Evolutionary conservation across 2,113 vertebrate genomes (phyloP), one percentile per base, ranked within the genome.

Genomic region (Jaculus jaculus): DNA sequence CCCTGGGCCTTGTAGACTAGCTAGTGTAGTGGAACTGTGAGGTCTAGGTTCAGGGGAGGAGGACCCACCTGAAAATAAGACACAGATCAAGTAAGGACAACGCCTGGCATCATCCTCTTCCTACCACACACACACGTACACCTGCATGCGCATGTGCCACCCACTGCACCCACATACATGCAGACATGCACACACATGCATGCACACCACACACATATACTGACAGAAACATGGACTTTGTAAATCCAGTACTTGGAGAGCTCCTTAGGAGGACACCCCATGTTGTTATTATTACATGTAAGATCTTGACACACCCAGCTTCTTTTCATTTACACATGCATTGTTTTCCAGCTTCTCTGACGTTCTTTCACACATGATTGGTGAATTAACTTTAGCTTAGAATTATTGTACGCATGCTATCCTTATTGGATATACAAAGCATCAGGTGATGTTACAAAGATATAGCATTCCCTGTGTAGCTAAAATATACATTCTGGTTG

Each of bases 381-480:
- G 7, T 58, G 42, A 47, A 47, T 47, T 5, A 82, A 18, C 32
- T 74, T 72, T 32, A 63, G 2, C 6, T 20, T 47, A 80, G 68
- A 80, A 58, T 2, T 37, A 71, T 34, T 82, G 91, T 90, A 95
- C n/a, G 60, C 60, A 32, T 61, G 73, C 39, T 39, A 3, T 39
- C 58, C 34, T 79, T 60, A n/a, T 2, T 37, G 65, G 88, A 66
- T 88, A 68, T 20, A 39, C 13, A 42, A 65, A 87, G 54, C n/a
- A 12, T 58, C 34, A 42, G 26, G 37, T 61, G 16, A 79, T 26
- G 37, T 88, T 71, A 0, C 2, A 30, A 8, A 34, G 12, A 30
- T 78, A 78, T 5, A 0, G 0, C 30, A 72, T 54, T 28, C 30
- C 68, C 61, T 37, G 1, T 11, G 5, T 63, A 0, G 5, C 9